Conservation (phyloP, 1,140 invertebrate genomes). For the Ceratina japonica region DNA sequence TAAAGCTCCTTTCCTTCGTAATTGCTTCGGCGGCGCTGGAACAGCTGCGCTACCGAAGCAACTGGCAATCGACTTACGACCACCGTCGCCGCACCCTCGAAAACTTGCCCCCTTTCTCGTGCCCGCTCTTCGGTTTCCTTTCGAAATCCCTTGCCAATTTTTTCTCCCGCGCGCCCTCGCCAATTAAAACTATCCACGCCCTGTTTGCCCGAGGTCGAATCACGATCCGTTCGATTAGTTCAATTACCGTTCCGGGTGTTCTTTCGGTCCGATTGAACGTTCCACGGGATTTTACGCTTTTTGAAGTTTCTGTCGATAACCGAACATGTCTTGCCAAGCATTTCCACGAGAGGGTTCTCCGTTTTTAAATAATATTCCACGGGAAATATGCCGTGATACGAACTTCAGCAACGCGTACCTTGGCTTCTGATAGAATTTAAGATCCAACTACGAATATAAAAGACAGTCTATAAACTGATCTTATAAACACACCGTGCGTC, state of each 20-base stretch:
- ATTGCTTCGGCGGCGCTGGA: conserved; percentile 72
- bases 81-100: conserved; percentile 19
- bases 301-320: too few relatives aligned
- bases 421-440: too few relatives aligned
- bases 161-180: not conserved
- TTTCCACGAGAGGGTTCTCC: too few relatives aligned
- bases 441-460: too few relatives aligned
- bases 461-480: too few relatives aligned
- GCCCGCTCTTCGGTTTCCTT: not conserved
- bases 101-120: conserved; percentile 27
- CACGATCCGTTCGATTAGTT: not conserved
- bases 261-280: not conserved
- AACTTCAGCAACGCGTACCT: too few relatives aligned
- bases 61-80: conserved; percentile 26
- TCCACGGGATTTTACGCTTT: too few relatives aligned
- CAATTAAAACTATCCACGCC: not conserved
- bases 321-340: too few relatives aligned
- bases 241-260: not conserved
- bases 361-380: too few relatives aligned
- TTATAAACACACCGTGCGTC: too few relatives aligned
- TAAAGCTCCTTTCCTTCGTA: conserved; percentile 76
- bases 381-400: too few relatives aligned
- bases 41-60: conserved; percentile 74
- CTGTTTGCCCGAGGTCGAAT: not conserved
- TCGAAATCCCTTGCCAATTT: not conserved